Percentiles rank a stretch among this genome's conserved stretches.
These are phyloP conservation scores for Rhinogobio ventralis DNA, from an alignment of 2,797 vertebrate species.

Conservation along the genomic window DNA sequence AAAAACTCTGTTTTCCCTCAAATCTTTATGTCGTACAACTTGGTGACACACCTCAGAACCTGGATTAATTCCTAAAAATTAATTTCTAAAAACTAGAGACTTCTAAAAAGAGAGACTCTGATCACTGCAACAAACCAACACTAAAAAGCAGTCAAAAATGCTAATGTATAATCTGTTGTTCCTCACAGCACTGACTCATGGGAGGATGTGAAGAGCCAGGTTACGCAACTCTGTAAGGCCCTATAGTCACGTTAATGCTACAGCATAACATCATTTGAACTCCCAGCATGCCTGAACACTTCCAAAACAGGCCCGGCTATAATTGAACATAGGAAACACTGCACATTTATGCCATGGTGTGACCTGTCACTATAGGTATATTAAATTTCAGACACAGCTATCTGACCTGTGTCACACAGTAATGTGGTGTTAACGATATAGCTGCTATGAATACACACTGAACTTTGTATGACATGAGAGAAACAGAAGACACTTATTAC, in stretches of 20 bases:
- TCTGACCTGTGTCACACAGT: constrained; percentile 16
- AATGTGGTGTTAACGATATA: background rate
- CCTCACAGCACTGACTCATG: constrained; percentile 28
- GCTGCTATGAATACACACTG: constrained; percentile 27
- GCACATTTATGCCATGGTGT: constrained; percentile 32
- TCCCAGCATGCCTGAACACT: constrained; percentile 33
- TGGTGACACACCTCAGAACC: background rate
- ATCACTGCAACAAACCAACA: constrained; percentile 24
- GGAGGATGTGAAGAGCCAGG: constrained; percentile 22
- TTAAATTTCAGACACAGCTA: constrained; percentile 38
- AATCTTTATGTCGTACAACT: background rate
- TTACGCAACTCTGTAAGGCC: constrained; percentile 27
- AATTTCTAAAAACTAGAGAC: background rate
- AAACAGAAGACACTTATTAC: constrained; percentile 4
- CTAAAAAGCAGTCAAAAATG: background rate
- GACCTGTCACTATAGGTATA: constrained; percentile 36
- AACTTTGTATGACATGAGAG: constrained; percentile 38
- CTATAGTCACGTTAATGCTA: constrained; percentile 26
- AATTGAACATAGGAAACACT: constrained; percentile 35
- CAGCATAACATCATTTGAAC: constrained; percentile 14
- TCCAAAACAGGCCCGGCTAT: constrained; percentile 32
- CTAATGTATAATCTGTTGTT: constrained; percentile 5
- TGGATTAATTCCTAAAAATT: background rate
- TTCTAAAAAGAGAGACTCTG: constrained; percentile 20
- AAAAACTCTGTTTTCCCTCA: background rate